Evolutionary conservation across 2,888 invertebrate species (phyloP).

Genomic region (Caenorhabditis angaria): DNA sequence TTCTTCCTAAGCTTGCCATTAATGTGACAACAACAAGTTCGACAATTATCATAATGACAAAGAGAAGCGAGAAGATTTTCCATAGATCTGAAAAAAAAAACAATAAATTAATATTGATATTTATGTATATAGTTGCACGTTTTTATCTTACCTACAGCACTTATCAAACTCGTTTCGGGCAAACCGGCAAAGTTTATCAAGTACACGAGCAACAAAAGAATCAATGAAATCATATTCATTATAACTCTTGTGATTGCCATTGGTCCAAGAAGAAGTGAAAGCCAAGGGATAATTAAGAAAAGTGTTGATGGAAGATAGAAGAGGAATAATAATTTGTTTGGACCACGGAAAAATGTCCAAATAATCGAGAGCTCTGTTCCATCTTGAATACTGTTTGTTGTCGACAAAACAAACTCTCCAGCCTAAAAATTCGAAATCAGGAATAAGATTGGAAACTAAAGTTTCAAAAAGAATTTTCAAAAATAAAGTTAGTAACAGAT

Average conservation of each 20-base stretch:
- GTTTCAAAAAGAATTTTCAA: too few species aligned
- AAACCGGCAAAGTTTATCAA: constrained; percentile 13
- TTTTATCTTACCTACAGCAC: constrained; percentile 34
- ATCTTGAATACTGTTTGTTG: too few species aligned
- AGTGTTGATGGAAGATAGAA: constrained; percentile 23
- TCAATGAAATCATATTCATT: constrained; percentile 49
- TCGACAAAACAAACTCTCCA: too few species aligned
- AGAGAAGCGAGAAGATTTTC: constrained; percentile 55
- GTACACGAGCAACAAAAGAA: constrained; percentile 42
- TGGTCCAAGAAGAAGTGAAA: constrained; percentile 59
- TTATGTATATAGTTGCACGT: too few species aligned
- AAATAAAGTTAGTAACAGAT: too few species aligned
- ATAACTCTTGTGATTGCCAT: constrained; percentile 62
- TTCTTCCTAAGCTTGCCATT: constrained; percentile 55
- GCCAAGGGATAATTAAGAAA: constrained; percentile 56
- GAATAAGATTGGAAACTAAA: too few species aligned
- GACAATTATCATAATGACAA: constrained; percentile 45
- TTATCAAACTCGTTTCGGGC: constrained; percentile 25
- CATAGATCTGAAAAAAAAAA: constrained; percentile 47
- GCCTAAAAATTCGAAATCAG: too few species aligned
- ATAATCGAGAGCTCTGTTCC: not conserved
- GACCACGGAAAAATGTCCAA: constrained; percentile 14
- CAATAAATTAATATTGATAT: constrained; percentile 1
- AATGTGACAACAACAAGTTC: constrained; percentile 56
- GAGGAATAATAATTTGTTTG: constrained; percentile 15